Percentiles rank a stretch among this genome's conserved stretches.
Evolutionary conservation across 35 echinoderm and acorn worm genomes (phyloP).

Genomic region (Antedon bifida): DNA sequence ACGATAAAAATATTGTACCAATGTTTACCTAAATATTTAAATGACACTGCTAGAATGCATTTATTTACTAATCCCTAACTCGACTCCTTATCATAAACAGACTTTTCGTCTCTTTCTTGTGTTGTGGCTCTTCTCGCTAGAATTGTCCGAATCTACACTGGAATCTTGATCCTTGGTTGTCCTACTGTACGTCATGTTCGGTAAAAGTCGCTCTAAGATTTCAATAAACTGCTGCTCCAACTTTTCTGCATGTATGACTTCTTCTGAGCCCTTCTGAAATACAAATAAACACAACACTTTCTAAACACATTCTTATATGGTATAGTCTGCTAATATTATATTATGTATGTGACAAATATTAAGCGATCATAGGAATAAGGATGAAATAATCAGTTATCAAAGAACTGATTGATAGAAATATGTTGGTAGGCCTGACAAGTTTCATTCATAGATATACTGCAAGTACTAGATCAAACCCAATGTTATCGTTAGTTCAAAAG

Average conservation of each 20-base stretch:
- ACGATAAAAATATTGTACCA: no score
- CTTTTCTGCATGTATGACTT: neutral
- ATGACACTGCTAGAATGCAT: neutral
- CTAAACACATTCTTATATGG: no score
- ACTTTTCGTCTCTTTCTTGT: neutral
- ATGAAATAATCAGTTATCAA: no score
- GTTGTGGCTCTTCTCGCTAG: neutral
- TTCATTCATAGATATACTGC: no score
- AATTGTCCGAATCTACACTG: neutral
- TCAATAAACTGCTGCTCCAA: slow-evolving; percentile 1
- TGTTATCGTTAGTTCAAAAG: no score
- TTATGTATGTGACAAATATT: no score
- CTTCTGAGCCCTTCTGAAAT: neutral
- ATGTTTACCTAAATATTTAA: neutral
- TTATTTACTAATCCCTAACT: neutral
- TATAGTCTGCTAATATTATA: no score
- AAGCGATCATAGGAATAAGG: no score
- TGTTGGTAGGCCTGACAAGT: no score
- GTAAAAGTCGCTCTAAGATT: neutral
- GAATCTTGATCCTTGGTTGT: neutral
- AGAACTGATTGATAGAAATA: no score
- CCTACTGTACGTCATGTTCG: neutral
- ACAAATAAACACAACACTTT: neutral
- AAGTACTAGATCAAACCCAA: no score
- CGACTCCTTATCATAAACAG: neutral